These are phyloP conservation scores for Rhyacophila evoluta DNA, from an alignment of 2,888 invertebrate species.

Conservation along the genomic window DNA sequence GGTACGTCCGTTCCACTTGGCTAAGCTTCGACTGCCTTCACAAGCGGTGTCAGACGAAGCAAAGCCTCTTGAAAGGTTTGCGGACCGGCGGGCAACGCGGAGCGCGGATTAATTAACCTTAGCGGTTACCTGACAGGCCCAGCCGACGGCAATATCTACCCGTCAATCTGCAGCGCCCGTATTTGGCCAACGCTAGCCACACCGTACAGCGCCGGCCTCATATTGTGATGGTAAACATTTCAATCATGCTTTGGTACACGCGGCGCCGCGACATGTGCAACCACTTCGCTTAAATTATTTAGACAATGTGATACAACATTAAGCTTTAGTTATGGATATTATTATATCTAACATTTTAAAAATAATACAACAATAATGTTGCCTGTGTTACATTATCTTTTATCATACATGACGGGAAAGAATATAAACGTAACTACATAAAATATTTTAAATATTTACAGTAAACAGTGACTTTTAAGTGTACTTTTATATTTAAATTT, in stretches of 20 bases:
- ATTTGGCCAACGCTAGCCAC: background rate
- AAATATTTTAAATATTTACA: too few species aligned
- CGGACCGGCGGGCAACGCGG: background rate
- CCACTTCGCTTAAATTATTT: background rate
- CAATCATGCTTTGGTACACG: background rate
- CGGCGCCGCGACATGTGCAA: background rate
- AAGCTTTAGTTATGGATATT: too few species aligned
- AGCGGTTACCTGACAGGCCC: constrained; percentile 19
- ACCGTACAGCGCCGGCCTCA: background rate
- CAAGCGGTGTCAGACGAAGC: background rate
- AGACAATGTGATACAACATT: too few species aligned
- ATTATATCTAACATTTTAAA: too few species aligned
- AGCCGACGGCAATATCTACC: constrained; percentile 14
- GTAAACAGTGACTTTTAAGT: too few species aligned
- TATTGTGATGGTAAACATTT: constrained; percentile 14
- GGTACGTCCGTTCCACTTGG: background rate
- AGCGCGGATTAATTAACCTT: constrained; percentile 8
- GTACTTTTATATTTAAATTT: too few species aligned
- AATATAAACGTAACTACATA: too few species aligned
- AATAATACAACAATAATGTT: too few species aligned
- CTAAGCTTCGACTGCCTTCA: background rate
- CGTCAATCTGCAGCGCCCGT: constrained; percentile 13
- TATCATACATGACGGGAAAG: too few species aligned
- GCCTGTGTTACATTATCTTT: too few species aligned
- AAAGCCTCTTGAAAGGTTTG: constrained; percentile 17